Base-by-base conservation (phyloP, 2,888 invertebrate species). In the Sialis lutaria region DNA sequence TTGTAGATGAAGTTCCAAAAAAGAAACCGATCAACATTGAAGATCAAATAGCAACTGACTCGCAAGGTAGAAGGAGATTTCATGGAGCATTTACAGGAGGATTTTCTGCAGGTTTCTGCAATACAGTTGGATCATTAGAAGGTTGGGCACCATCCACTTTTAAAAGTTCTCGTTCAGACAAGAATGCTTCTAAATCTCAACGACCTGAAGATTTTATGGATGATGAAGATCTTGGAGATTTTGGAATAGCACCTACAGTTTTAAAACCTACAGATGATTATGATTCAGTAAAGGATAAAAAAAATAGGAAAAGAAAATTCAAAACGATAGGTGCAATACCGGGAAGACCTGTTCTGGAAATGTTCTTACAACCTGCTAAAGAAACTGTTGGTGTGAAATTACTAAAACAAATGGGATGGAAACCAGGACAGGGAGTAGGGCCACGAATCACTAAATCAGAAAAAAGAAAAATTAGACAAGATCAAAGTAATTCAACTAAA, bases 61-160 rank as follows among this genome's bases (percentile, higher is more conserved):
- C 79, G 33, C 81, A 88, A 60, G 97, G 96, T 1, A 72, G 86
- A 48, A 73, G 91, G 6, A 68, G 97, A 55, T 98, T 98, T 64
- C 98, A 99, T 65, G 98, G 98, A 6, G 98, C 98, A 0, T 99
- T 99, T 61, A 98, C 97, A 0, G 98, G 98, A 0, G 67, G 88
- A 3, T 98, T 97, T 63, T 92, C 95, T 9, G 98, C 98, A 1
- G 98, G 98, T 0, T 96, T 88, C 59, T 96, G 86, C 60, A 98
- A 98, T 60, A 85, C 92, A 0, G 98, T 98, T 13, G 97, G 95
- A 1, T 86, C 93, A 0, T 76, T 86, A 52, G 95, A 97, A 70
- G 96, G 97, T 44, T 98, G 93, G 90, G 75, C 77, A 7, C 98
- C 97, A 0, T 73, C 82, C 33, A 78, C 80, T 10, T 98, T 96